Evolutionary conservation across 2,888 invertebrate species (phyloP).

Genomic region (Perizoma affinitatum): DNA sequence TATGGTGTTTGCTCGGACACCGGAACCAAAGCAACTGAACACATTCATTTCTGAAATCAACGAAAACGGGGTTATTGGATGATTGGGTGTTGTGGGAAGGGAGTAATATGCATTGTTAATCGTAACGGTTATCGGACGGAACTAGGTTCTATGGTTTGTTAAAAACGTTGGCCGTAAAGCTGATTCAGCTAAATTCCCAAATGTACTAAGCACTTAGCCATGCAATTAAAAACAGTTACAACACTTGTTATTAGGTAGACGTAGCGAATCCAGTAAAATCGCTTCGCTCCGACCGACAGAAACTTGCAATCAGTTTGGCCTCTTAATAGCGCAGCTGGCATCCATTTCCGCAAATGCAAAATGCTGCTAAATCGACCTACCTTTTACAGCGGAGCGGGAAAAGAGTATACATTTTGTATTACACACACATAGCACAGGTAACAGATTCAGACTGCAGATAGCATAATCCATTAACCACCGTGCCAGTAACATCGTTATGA

Average conservation of each 20-base stretch:
- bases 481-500: conserved; percentile 67
- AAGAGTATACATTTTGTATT: too few relatives aligned
- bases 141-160: conserved; percentile 38
- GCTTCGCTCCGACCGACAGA: conserved; percentile 21
- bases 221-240: neutral
- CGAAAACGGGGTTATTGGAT: conserved; percentile 37
- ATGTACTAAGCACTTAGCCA: too few relatives aligned
- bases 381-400: conserved; percentile 39
- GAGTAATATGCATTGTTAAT: conserved; percentile 42
- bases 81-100: conserved; percentile 47
- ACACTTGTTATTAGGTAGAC: conserved; percentile 5
- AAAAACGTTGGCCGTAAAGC: conserved; percentile 38
- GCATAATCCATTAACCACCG: conserved; percentile 62
- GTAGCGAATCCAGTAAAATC: conserved; percentile 3
- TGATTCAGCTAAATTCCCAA: neutral
- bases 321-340: conserved; percentile 38
- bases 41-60: conserved; percentile 29
- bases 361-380: conserved; percentile 46
- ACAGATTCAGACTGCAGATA: conserved; percentile 53
- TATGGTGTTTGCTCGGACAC: conserved; percentile 7
- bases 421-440: conserved; percentile 22
- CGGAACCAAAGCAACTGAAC: conserved; percentile 42
- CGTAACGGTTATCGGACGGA: conserved; percentile 47
- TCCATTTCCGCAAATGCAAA: conserved; percentile 54
- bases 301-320: conserved; percentile 36